These are phyloP conservation scores for Tryphoninae sp. DNA, from an alignment of 2,888 invertebrate genomes.

Conservation along the genomic window DNA sequence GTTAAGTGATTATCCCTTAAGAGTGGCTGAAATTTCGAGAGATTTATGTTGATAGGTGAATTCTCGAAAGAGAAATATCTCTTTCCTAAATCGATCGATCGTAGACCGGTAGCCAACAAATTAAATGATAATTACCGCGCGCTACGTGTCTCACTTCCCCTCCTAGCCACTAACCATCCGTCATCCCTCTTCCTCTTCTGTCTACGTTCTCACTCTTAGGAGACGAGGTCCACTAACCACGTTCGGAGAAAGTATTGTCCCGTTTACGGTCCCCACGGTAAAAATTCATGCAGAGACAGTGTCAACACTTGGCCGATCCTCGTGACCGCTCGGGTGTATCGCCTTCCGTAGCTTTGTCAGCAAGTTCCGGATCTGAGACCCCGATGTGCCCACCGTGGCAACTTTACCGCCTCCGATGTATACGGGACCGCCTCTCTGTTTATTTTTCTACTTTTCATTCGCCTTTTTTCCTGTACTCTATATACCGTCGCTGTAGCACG, in stretches of 20 bases:
- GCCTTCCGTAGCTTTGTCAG: constrained; percentile 81
- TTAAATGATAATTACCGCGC: constrained; percentile 63
- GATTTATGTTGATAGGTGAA: too few relatives aligned
- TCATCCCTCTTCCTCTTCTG: constrained; percentile 51
- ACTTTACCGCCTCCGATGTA: constrained; percentile 2
- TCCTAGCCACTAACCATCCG: constrained; percentile 23
- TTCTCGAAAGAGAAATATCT: too few relatives aligned
- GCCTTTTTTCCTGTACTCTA: constrained; percentile 25
- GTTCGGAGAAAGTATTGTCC: constrained; percentile 73
- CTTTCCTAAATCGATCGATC: constrained; percentile 64
- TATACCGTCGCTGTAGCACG: background rate
- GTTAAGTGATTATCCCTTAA: background rate
- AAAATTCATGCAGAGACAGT: constrained; percentile 59
- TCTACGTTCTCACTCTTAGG: constrained; percentile 70
- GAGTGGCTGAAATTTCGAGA: too few relatives aligned
- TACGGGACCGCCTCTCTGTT: constrained; percentile 39
- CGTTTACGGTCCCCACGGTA: constrained; percentile 33
- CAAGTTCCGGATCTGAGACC: constrained; percentile 77
- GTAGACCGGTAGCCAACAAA: constrained; percentile 65
- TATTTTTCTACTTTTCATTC: constrained; percentile 47
- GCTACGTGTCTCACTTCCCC: constrained; percentile 54
- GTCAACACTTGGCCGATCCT: constrained; percentile 68
- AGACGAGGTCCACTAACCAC: constrained; percentile 81
- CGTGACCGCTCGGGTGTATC: constrained; percentile 80
- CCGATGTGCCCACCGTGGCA: constrained; percentile 37